A percentile compares a stretch with the other conserved stretches of the same genome.
These are phyloP conservation scores for Platygyra sinensis DNA, from an alignment of 64 coral and sea anemone genomes.

Conservation along the genomic window DNA sequence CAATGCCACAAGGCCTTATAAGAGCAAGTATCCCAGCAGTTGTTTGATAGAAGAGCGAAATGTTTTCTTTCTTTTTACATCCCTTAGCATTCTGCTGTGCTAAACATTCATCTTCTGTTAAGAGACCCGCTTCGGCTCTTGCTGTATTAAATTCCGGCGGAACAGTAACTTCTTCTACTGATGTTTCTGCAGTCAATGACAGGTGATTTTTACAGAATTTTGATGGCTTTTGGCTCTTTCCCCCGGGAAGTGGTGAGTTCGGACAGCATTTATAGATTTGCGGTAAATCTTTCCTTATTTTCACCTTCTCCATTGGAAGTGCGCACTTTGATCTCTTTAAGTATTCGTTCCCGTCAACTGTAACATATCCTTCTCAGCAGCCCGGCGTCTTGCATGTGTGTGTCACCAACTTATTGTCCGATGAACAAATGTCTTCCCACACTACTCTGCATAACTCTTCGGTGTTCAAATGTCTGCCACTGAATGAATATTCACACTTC, in stretches of 20 bases:
- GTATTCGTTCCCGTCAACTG: constrained; percentile 64
- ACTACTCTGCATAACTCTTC: constrained; percentile 39
- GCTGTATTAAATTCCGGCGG: constrained; percentile 49
- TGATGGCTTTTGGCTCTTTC: constrained; percentile 52
- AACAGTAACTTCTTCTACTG: constrained; percentile 10
- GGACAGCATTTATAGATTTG: constrained; percentile 50
- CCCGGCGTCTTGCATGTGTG: constrained; percentile 43
- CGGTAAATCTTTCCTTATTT: constrained; percentile 46
- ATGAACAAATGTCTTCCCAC: constrained; percentile 60
- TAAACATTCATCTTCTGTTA: constrained; percentile 36
- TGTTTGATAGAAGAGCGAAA: constrained; percentile 70
- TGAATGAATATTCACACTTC: neutral
- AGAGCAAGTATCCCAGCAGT: constrained; percentile 72
- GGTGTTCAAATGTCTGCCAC: constrained; percentile 11
- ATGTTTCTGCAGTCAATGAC: too few species aligned
- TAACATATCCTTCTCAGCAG: constrained; percentile 60
- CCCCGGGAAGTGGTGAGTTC: constrained; percentile 44
- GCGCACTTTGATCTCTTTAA: constrained; percentile 54
- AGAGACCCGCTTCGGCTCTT: constrained; percentile 22
- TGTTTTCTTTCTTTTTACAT: constrained; percentile 76
- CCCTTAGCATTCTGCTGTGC: constrained; percentile 13
- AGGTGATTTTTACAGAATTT: constrained; percentile 33
- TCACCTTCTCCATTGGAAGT: constrained; percentile 30
- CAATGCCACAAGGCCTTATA: constrained; percentile 66
- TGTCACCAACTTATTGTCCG: constrained; percentile 40